Evolutionary conservation across 2,797 vertebrate species (phyloP).

Genomic region (Typhlichthys subterraneus): DNA sequence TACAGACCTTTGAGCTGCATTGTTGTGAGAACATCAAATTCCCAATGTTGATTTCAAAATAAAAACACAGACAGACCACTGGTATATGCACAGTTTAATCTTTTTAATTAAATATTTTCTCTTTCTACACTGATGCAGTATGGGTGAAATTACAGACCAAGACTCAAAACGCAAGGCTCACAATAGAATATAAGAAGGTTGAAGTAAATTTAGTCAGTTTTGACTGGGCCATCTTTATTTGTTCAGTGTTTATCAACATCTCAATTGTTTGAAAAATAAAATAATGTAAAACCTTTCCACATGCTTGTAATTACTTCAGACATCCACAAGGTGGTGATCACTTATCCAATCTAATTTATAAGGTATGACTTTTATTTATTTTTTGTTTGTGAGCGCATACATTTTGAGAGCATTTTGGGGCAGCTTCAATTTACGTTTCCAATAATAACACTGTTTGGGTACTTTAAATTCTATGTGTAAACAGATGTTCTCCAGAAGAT

Average conservation of each 20-base stretch:
- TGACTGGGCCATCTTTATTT: slow-evolving; percentile 73
- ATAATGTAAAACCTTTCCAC: slow-evolving; percentile 70
- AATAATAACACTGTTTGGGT: no score
- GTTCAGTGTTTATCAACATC: slow-evolving; percentile 81
- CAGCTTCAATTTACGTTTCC: no score
- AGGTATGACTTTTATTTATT: not conserved
- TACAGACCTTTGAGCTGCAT: slow-evolving; percentile 52
- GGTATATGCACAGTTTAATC: slow-evolving; percentile 68
- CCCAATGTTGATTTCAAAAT: not conserved
- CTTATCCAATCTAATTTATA: not conserved
- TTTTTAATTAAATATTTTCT: slow-evolving; percentile 40
- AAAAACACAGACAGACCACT: slow-evolving; percentile 39
- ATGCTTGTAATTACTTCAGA: slow-evolving; percentile 26
- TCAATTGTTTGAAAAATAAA: slow-evolving; percentile 82
- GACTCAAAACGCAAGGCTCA: slow-evolving; percentile 73
- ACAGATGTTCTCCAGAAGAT: no score
- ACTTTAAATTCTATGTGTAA: no score
- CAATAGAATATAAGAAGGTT: slow-evolving; percentile 77
- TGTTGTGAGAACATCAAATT: slow-evolving; percentile 56
- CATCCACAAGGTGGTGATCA: slow-evolving; percentile 52
- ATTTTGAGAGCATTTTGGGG: no score
- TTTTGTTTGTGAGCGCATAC: no score
- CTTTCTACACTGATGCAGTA: slow-evolving; percentile 58
- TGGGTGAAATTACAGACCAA: slow-evolving; percentile 63
- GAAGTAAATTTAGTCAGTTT: slow-evolving; percentile 69